Evolutionary conservation across 2,888 invertebrate genomes (phyloP), one percentile per base, ranked within the genome.

Genomic region (Odontocerum albicorne): DNA sequence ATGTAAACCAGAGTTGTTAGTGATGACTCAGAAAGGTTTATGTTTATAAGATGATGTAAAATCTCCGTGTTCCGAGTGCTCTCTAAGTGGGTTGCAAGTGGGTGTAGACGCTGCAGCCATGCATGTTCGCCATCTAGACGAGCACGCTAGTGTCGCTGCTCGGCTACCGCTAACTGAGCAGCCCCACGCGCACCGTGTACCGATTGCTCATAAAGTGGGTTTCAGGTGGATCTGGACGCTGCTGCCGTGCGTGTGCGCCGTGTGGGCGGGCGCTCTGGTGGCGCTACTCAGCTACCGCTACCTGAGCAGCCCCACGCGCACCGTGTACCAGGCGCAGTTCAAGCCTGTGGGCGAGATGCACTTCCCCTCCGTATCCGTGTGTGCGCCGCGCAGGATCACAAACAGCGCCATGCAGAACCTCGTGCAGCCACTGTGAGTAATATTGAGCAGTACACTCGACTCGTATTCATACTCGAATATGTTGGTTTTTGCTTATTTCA

Each of bases 321-420:
- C 70, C 1, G 66, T 66, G 3, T 65, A 72, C 51, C 49, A 65
- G 47, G 64, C 68, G 1, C 65, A 66, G 35, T 63, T 65, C 42
- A 65, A 66, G 1, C 71, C 72, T 4, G 64, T 67, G 17, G 63
- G 62, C 8, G 17, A 62, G 2, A 64, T 67, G 21, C 65, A 68
- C 4, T 74, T 72, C 63, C 72, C 74, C 8, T 70, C 68, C 1
- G 63, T 73, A 2, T 70, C 72, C 7, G 64, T 74, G 35, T 74
- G 73, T 53, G 68, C 71, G 10, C 55, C 66, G 2, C 64, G 68
- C 36, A 62, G 61, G 47, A 63, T 68, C 33, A 57, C 68, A 31
- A 45, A 59, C 1, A 42, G 55, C 4, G 68, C 67, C 62, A 57
- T 69, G 27, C 49, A 67, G 17, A 35, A 55, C 27, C 62, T 65